Evolutionary conservation across 2,113 vertebrate genomes (phyloP).

Genomic region (Triplophysa siluroides): DNA sequence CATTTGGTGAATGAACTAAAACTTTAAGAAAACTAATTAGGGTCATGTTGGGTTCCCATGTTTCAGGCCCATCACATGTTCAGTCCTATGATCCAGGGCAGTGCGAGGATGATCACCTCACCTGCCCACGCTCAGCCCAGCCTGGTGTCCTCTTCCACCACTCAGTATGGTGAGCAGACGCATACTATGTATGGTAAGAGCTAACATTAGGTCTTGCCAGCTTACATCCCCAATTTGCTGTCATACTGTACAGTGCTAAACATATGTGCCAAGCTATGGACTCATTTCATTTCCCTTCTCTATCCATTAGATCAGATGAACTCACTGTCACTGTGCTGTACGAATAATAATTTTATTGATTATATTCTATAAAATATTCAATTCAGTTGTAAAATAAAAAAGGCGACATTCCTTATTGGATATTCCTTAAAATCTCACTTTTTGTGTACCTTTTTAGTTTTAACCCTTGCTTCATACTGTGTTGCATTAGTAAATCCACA

Average conservation of each 20-base stretch:
- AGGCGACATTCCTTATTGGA: no score
- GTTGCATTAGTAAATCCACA: not conserved
- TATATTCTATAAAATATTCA: no score
- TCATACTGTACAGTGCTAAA: not conserved
- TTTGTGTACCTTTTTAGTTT: not conserved
- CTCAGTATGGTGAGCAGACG: conserved; percentile 96
- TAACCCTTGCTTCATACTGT: not conserved
- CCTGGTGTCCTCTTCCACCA: conserved; percentile 89
- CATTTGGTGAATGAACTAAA: no score
- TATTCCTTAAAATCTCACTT: no score
- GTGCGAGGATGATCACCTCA: conserved; percentile 92
- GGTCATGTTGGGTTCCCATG: not conserved
- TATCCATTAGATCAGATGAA: no score
- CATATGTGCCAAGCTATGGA: no score
- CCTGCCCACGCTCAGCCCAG: conserved; percentile 88
- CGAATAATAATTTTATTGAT: no score
- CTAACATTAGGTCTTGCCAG: not conserved
- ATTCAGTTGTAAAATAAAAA: no score
- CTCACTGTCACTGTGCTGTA: no score
- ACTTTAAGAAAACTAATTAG: not conserved
- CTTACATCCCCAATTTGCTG: not conserved
- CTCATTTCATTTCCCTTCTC: no score
- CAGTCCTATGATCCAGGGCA: conserved; percentile 93
- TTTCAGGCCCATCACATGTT: conserved; percentile 93
- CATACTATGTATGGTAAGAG: conserved; percentile 96